phyloP scores from a whole-genome alignment of 2,888 invertebrate species.

The Cantharis lateralis region DNA sequence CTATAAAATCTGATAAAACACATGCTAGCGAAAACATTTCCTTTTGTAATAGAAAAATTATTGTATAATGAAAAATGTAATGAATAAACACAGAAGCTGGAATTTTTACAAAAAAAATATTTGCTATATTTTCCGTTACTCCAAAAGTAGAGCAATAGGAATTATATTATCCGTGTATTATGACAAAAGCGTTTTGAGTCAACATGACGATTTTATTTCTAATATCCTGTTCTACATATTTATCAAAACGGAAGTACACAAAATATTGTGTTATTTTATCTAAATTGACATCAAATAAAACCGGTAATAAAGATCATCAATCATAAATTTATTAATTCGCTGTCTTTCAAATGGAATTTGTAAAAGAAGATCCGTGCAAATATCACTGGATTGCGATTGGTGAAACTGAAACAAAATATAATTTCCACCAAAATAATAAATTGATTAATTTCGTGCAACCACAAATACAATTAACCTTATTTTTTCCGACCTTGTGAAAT shows the following conservation, averaged over 20 bases:
- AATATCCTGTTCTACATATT: slow-evolving; percentile 26
- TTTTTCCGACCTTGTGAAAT: neutral
- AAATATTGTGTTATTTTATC: slow-evolving; percentile 25
- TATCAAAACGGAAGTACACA: slow-evolving; percentile 18
- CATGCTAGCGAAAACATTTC: neutral
- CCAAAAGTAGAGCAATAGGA: neutral
- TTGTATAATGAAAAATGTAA: neutral
- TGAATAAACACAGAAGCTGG: neutral
- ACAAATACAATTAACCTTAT: neutral
- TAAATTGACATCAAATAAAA: slow-evolving; percentile 26
- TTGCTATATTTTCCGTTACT: neutral
- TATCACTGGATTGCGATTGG: neutral
- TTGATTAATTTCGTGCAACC: neutral
- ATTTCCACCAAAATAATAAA: neutral
- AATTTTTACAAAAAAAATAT: neutral
- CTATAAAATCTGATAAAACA: neutral
- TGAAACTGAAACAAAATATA: neutral
- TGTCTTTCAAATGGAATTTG: neutral
- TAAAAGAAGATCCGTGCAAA: neutral
- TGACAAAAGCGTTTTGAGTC: neutral
- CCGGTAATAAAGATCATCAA: slow-evolving; percentile 21
- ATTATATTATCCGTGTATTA: neutral
- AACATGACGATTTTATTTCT: slow-evolving; percentile 18
- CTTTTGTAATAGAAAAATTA: neutral
- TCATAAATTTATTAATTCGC: slow-evolving; percentile 15